Evolutionary conservation across 2,888 invertebrate species (phyloP), one percentile per base, ranked within the genome.

Genomic region (Sinotaia quadrata): DNA sequence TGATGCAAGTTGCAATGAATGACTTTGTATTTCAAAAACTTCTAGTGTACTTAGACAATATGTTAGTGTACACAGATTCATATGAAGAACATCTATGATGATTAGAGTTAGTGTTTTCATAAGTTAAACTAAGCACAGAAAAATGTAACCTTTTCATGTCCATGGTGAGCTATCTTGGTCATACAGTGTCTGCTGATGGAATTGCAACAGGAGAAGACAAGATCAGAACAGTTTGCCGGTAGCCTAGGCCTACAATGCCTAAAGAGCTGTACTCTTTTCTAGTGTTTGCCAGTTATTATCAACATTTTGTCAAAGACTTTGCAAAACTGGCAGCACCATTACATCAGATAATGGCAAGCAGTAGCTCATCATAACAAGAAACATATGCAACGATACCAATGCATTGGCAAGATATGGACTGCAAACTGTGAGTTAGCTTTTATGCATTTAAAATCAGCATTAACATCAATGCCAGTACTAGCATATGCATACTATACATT

Each of bases 201-300:
- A 34, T 49, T 21, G 58, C 24, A 31, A 29, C 58, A 27, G 67
- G 59, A 24, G 47, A 34, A 33, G 58, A 57, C 10, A 56, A 66
- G 24, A 37, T 34, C 10, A 27, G 21, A 2, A 21, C 27, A 24
- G 36, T 66, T 1, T 8, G 18, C 12, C 36, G 49, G 49, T 58
- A 59, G 67, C 58, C 67, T 4, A 41, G 51, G 27, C 61, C 41
- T 4, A 27, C n/a, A 18, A 68, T n/a, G 5, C 62, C 61, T 2
- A 52, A 62, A 27, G 54, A 66, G 33, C 47, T 66, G 3, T 29
- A 47, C 4, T 18, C 27, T 27, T 68, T 60, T 27, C 51, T 61
- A 2, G 68, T 41, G 1, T 68, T 60, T 37, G 52, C 68, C 2
- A 61, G 60, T 3, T 67, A 67, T 24, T 67, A 67, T 24, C n/a